These are phyloP conservation scores for Perca flavescens DNA, from an alignment of 2,113 vertebrate genomes.

Conservation along the genomic window DNA sequence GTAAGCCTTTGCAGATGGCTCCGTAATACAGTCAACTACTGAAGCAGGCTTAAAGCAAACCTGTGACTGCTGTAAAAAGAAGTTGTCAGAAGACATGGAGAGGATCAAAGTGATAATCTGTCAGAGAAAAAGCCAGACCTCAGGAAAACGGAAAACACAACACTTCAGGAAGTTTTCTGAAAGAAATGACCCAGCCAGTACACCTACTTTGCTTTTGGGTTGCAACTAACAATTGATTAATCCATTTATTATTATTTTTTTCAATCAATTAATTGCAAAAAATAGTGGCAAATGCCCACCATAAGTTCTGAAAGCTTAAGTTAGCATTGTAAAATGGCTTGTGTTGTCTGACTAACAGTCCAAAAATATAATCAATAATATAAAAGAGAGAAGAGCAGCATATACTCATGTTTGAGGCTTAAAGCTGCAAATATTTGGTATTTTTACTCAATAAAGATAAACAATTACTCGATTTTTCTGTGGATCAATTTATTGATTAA, in stretches of 20 bases:
- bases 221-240: neutral
- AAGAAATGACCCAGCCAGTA: neutral
- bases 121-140: neutral
- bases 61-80: neutral
- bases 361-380: neutral
- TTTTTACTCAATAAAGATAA: neutral
- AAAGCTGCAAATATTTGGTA: neutral
- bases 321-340: neutral
- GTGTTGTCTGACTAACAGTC: neutral
- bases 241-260: neutral
- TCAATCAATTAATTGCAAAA: neutral
- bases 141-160: neutral
- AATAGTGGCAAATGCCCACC: neutral
- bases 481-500: neutral
- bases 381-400: neutral
- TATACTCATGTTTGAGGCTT: neutral
- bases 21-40: neutral
- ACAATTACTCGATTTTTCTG: neutral
- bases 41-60: conserved; percentile 14
- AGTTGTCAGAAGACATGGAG: conserved; percentile 14
- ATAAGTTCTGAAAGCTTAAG: neutral
- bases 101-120: conserved; percentile 3
- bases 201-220: neutral
- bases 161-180: neutral
- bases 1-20: conserved; percentile 32